phyloP scores from a whole-genome alignment of 30 jellyfish, hydroid and myxozoan genomes.

The Sanderia malayensis region DNA sequence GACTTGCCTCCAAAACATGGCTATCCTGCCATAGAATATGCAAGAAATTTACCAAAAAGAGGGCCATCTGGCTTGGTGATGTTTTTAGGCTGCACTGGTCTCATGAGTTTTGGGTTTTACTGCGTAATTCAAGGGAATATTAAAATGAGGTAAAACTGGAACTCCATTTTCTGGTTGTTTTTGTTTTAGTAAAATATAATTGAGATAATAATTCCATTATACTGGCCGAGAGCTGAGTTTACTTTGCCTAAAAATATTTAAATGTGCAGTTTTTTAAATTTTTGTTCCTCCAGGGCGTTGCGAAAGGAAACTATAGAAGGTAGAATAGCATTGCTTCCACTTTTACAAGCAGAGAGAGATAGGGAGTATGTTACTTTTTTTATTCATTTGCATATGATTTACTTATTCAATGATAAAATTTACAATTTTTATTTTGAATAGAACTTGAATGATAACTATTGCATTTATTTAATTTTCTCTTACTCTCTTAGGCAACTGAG shows the following conservation, averaged over 20 bases:
- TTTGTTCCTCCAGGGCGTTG: constrained; percentile 74
- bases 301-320: constrained; percentile 74
- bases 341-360: constrained; percentile 91
- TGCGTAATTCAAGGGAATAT: constrained; percentile 58
- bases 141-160: constrained; percentile 78
- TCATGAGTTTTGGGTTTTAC: constrained; percentile 85
- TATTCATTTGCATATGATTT: too few relatives aligned
- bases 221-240: too few relatives aligned
- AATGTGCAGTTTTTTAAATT: too few relatives aligned
- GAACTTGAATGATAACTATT: not conserved
- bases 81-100: constrained; percentile 75
- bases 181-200: too few relatives aligned
- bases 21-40: constrained; percentile 69
- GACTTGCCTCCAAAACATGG: constrained; percentile 99
- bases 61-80: constrained; percentile 90
- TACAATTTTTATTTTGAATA: not conserved
- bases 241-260: too few relatives aligned
- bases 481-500: constrained; percentile 45
- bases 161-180: too few relatives aligned
- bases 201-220: too few relatives aligned
- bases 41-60: constrained; percentile 82
- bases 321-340: constrained; percentile 76
- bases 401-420: too few relatives aligned
- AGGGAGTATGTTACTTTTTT: constrained; percentile 67
- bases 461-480: not conserved